Base-by-base conservation (phyloP, 2,797 vertebrate genomes). In the Sciurus vulgaris region DNA sequence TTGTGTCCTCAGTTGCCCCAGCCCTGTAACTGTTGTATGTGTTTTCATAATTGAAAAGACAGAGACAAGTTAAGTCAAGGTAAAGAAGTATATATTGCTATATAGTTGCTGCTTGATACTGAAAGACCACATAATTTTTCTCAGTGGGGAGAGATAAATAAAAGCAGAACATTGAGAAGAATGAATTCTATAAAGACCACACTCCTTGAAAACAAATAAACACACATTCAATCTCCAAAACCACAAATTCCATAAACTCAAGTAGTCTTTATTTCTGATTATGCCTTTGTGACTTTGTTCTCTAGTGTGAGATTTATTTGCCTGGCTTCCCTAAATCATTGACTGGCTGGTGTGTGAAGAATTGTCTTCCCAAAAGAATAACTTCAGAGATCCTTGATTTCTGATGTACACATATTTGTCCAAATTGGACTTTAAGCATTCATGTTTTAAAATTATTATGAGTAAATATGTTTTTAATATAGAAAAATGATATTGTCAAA, bases 261-360 rank as follows among this genome's bases (percentile, higher is more conserved):
- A 89, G 20, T 33, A 61, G 61, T 30, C 26, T 96, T 91, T 91
- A 90, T 89, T 97, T 97, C 33, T 7, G 9, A 49, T 79, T 89
- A 79, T 41, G 7, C 35, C 24, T 83, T 95, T 87, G 44, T 82
- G 74, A 72, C 13, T 83, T 86, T 93, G 63, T 65, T 8, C 51
- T 74, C 67, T 78, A 41, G 7, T 22, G 7, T 54, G 49, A 85
- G 72, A 83, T 35, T 49, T 83, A 91, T 77, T 67, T n/a, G 11
- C 30, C n/a, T 94, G 69, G 30, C 17, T 93, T 84, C 47, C 77
- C 70, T 54, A 93, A 72, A 86, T 72, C 86, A 63, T 49, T 73
- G 47, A 24, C 65, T 94, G 61, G 26, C 5, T 78, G 73, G 73
- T 59, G 0, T 33, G 35, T 67, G 24, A 77, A 65, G 65, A 91